Evolutionary conservation across 2,797 vertebrate species (phyloP).

Genomic region (Sphenopsis melanotis): DNA sequence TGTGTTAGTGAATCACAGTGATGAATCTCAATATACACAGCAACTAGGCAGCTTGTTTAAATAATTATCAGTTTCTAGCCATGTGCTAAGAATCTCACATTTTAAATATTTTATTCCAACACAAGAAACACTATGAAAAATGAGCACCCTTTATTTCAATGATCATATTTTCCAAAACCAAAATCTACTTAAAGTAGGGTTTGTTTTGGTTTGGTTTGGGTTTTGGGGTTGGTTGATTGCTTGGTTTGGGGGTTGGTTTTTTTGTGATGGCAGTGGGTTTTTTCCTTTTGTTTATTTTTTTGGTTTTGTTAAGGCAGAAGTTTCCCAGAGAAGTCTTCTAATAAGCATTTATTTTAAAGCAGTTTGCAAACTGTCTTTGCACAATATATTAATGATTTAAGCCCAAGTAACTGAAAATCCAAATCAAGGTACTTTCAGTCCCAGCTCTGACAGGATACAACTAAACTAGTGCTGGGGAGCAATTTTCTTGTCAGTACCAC

Average conservation of each 20-base stretch:
- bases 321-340: neutral
- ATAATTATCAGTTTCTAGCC: slow-evolving; percentile 3
- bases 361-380: neutral
- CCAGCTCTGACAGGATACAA: neutral
- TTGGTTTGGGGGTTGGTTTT: neutral
- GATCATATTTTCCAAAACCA: neutral
- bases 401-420: neutral
- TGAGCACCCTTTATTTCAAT: neutral
- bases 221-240: neutral
- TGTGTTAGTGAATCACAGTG: neutral
- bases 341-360: neutral
- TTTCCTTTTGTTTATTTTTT: neutral
- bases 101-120: neutral
- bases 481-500: neutral
- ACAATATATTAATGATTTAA: neutral
- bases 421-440: neutral
- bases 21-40: neutral
- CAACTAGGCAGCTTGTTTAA: neutral
- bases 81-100: neutral
- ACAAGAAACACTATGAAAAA: neutral
- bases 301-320: neutral
- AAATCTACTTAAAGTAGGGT: neutral
- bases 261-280: neutral
- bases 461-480: neutral
- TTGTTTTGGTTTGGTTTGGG: neutral